Evolutionary conservation across 2,888 invertebrate genomes (phyloP).

Genomic region (Neocrepidodera transversa): DNA sequence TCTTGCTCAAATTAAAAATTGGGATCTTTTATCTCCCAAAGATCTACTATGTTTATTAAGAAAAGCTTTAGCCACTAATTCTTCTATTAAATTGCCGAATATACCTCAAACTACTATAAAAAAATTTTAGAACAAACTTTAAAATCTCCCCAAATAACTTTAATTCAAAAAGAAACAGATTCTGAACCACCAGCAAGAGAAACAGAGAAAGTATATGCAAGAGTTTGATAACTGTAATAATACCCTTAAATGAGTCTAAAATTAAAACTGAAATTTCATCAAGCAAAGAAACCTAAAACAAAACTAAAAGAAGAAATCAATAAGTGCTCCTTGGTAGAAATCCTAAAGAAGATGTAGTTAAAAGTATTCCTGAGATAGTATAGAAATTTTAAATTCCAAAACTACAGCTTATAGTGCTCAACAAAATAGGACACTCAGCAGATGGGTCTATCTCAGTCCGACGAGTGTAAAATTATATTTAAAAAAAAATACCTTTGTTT

Average conservation of each 20-base stretch:
- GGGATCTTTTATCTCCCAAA: too few species aligned
- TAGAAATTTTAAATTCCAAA: constrained; percentile 55
- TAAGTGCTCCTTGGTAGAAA: constrained; percentile 55
- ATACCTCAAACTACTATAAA: constrained; percentile 53
- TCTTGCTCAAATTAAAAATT: too few species aligned
- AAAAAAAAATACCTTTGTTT: constrained; percentile 71
- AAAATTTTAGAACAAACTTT: constrained; percentile 76
- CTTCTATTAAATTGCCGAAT: constrained; percentile 61
- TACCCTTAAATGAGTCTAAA: constrained; percentile 44
- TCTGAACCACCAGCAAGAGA: constrained; percentile 51
- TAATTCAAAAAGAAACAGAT: constrained; percentile 40
- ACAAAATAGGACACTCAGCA: constrained; percentile 69
- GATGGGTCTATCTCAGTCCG: constrained; percentile 69
- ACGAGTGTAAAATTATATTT: constrained; percentile 78
- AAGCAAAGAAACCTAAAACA: constrained; percentile 56
- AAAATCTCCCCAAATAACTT: constrained; percentile 63
- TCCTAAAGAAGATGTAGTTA: constrained; percentile 63
- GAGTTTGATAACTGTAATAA: constrained; percentile 68
- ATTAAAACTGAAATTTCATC: constrained; percentile 41
- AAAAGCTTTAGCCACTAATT: constrained; percentile 65
- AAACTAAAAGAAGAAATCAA: constrained; percentile 53
- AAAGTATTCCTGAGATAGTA: constrained; percentile 58
- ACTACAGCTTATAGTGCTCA: constrained; percentile 61
- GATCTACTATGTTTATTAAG: constrained; percentile 70
- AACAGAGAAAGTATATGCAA: constrained; percentile 68